Conservation (phyloP, 1,140 invertebrate genomes). For the Oryzaephilus surinamensis region DNA sequence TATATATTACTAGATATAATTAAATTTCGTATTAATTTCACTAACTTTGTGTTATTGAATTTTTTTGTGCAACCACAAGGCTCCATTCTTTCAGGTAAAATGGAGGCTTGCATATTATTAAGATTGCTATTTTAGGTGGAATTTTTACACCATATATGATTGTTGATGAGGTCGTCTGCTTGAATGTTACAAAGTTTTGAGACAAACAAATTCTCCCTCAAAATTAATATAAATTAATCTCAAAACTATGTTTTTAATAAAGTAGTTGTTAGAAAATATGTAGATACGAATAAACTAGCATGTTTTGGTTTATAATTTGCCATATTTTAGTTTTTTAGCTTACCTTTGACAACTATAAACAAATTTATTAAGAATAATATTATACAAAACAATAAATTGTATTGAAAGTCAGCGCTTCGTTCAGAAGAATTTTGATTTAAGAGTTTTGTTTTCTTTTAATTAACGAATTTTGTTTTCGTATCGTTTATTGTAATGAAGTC, state of each 20-base stretch:
- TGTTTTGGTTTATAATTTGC: slow-evolving; percentile 24
- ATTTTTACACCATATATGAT: slow-evolving; percentile 8
- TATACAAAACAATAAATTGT: no score
- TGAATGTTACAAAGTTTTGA: slow-evolving; percentile 24
- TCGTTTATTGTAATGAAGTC: slow-evolving; percentile 32
- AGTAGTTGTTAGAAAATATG: slow-evolving; percentile 24
- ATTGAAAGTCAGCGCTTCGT: no score
- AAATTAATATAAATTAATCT: slow-evolving; percentile 16
- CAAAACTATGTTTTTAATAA: slow-evolving; percentile 22
- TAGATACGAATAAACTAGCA: slow-evolving; percentile 20
- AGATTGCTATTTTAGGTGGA: slow-evolving; percentile 34
- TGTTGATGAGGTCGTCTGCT: slow-evolving; percentile 21
- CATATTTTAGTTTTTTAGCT: slow-evolving; percentile 23
- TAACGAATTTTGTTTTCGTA: slow-evolving; percentile 4
- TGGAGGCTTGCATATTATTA: slow-evolving; percentile 37
- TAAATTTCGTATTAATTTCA: slow-evolving; percentile 1
- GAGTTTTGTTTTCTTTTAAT: no score
- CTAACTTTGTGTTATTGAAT: slow-evolving; percentile 31
- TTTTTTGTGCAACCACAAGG: slow-evolving; percentile 51
- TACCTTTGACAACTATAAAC: slow-evolving; percentile 4
- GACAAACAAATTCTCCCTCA: no score
- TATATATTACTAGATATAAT: no score
- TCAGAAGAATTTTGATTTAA: no score
- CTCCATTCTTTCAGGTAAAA: slow-evolving; percentile 63
- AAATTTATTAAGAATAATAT: slow-evolving; percentile 1